Conservation (phyloP, 2,797 vertebrate species). For the Arnoldichthys spilopterus region DNA sequence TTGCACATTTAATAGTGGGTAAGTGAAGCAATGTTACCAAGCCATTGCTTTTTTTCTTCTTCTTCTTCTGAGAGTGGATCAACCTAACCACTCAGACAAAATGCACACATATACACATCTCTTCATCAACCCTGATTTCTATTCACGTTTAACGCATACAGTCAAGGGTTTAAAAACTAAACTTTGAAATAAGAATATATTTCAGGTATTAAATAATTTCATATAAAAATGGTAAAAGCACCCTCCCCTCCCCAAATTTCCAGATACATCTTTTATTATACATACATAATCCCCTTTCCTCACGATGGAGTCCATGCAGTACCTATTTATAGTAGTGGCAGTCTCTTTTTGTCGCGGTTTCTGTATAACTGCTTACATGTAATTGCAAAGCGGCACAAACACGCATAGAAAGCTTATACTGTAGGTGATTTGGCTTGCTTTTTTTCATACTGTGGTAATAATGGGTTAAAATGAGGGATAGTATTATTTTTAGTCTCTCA, state of each 20-base stretch:
- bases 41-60: constrained; percentile 40
- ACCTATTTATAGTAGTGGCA: constrained; percentile 69
- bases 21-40: constrained; percentile 28
- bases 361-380: constrained; percentile 64
- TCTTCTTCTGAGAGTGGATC: constrained; percentile 57
- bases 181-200: constrained; percentile 73
- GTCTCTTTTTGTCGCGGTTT: constrained; percentile 65
- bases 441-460: constrained; percentile 67
- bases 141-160: constrained; percentile 58
- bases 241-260: constrained; percentile 47
- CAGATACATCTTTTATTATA: constrained; percentile 66
- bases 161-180: constrained; percentile 65
- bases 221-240: constrained; percentile 76
- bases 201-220: constrained; percentile 85
- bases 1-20: constrained; percentile 43
- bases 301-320: constrained; percentile 72
- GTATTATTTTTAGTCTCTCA: constrained; percentile 26
- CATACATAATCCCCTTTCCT: constrained; percentile 54
- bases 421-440: constrained; percentile 71
- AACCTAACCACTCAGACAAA: constrained; percentile 56
- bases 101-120: constrained; percentile 49
- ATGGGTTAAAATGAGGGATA: constrained; percentile 61
- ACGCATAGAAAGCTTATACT: constrained; percentile 74
- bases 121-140: constrained; percentile 57
- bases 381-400: constrained; percentile 76